Percentiles rank a stretch among this genome's conserved stretches.
Evolutionary conservation across 2,888 invertebrate species (phyloP).

Genomic region (Apodemia mormo): DNA sequence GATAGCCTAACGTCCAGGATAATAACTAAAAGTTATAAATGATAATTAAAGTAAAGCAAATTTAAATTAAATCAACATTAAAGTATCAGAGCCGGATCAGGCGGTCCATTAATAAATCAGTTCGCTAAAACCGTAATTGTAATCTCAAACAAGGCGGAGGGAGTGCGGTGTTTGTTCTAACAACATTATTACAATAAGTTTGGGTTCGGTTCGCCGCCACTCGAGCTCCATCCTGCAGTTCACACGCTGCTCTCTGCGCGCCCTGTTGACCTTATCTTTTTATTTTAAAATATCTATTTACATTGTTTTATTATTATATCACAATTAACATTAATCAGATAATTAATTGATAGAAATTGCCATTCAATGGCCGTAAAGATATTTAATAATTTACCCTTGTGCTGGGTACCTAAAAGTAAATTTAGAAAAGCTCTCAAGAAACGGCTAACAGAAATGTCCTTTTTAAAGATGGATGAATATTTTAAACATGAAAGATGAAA

Average conservation of each 20-base stretch:
- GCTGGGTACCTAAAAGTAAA: no score
- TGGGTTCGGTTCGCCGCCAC: slow-evolving; percentile 62
- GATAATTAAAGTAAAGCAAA: slow-evolving; percentile 40
- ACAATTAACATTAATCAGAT: no score
- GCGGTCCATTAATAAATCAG: slow-evolving; percentile 81
- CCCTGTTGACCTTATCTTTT: background rate
- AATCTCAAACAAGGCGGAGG: slow-evolving; percentile 79
- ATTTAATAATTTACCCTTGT: no score
- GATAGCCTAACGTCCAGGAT: background rate
- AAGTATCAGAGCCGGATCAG: slow-evolving; percentile 80
- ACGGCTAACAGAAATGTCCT: no score
- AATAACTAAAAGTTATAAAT: slow-evolving; percentile 15
- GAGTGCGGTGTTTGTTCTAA: slow-evolving; percentile 76
- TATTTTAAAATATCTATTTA: no score
- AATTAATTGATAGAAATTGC: no score
- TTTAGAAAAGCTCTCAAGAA: no score
- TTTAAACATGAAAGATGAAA: no score
- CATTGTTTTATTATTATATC: no score
- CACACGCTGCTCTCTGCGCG: slow-evolving; percentile 56
- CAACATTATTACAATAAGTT: slow-evolving; percentile 82
- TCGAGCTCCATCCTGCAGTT: slow-evolving; percentile 42
- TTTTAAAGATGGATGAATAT: no score
- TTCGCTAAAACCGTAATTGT: slow-evolving; percentile 82
- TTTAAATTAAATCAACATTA: slow-evolving; percentile 79
- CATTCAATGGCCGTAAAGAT: no score